Evolutionary conservation across 2,797 vertebrate species (phyloP), one percentile per base, ranked within the genome.

Genomic region (Myripristis murdjan): DNA sequence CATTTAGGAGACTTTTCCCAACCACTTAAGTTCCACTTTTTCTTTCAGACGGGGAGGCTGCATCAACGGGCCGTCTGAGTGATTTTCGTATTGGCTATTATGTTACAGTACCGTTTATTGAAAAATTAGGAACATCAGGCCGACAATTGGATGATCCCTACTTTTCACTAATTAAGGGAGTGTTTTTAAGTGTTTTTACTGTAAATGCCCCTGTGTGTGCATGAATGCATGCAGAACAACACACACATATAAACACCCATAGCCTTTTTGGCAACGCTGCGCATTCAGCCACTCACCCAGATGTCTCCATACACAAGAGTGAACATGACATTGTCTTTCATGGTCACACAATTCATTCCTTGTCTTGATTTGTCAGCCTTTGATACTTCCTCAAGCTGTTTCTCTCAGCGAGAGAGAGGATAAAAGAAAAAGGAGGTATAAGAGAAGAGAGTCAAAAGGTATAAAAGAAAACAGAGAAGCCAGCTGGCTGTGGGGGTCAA

Each of bases 311-410:
- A 57, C 74, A 83, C 39, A 10, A 77, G 73, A 63, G 73, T 6
- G 58, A 85, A 84, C 72, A 72, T 37, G 54, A 52, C 39, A 35
- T n/a, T 31, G 55, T 82, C 73, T 72, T 82, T 87, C 71, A 81
- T 47, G 5, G 28, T 51, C 49, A 55, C 22, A 75, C 66, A 68
- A 87, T 89, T 89, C 79, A 83, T 83, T 61, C 35, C 81, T 79
- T 83, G 81, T 87, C 79, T n/a, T 61, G 76, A 83, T 67, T 75
- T 84, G 82, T 75, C 70, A 73, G 49, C 56, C 78, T 78, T 71
- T 70, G 71, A 65, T 73, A 79, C 81, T 89, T 91, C 82, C 86
- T 87, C 89, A 89, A 87, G 89, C 89, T 90, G 86, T 78, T 65
- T 43, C 55, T 58, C 46, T 64, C 15, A 3, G 20, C 48, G 41